These are phyloP conservation scores for Vimba vimba DNA, from an alignment of 2,113 vertebrate genomes.

Conservation along the genomic window DNA sequence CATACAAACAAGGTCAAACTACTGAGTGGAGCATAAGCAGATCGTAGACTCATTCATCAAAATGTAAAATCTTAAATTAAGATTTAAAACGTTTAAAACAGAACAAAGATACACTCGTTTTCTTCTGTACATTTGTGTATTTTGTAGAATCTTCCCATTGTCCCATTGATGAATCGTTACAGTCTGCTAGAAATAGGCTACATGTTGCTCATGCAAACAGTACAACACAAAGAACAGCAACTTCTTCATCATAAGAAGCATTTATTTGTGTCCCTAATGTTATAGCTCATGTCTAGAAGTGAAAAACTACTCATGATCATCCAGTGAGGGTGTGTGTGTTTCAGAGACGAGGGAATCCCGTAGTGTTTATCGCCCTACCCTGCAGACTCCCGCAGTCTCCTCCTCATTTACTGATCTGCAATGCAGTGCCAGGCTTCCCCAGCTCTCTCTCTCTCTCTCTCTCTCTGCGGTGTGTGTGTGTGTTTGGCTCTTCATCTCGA, in stretches of 20 bases:
- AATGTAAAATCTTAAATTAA: too few species aligned
- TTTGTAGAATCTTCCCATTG: background rate
- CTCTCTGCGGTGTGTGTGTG: background rate
- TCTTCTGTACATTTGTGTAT: background rate
- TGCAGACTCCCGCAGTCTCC: background rate
- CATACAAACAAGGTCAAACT: too few species aligned
- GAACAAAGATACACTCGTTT: background rate
- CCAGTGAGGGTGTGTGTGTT: background rate
- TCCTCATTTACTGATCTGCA: constrained; percentile 54
- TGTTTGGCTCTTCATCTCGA: background rate
- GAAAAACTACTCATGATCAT: background rate
- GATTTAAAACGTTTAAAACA: background rate
- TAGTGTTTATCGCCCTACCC: background rate
- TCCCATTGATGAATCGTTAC: background rate
- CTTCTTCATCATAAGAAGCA: background rate
- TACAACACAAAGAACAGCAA: background rate
- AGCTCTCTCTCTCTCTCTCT: background rate
- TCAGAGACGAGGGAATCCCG: constrained; percentile 57
- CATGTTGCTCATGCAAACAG: background rate
- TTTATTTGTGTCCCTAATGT: background rate
- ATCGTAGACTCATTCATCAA: too few species aligned
- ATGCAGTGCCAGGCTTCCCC: constrained; percentile 55
- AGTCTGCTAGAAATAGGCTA: background rate
- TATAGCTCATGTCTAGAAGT: background rate
- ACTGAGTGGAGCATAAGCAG: too few species aligned